Evolutionary conservation across 2,113 vertebrate genomes (phyloP).

Genomic region (Phycodurus eques): DNA sequence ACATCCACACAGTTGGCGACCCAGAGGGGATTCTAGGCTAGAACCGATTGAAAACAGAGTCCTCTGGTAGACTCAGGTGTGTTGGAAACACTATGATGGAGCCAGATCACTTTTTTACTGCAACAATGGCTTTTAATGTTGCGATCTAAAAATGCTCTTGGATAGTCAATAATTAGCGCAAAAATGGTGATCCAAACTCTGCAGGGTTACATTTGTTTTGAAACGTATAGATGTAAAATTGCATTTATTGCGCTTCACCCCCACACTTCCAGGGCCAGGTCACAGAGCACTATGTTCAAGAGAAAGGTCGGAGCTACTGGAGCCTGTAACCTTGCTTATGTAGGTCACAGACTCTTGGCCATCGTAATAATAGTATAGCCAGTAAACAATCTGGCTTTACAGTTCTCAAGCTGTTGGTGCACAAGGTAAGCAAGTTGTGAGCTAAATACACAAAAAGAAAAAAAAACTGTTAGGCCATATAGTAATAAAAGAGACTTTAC

Average conservation of each 20-base stretch:
- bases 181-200: constrained; percentile 19
- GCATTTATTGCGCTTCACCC: constrained; percentile 21
- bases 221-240: constrained; percentile 7
- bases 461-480: neutral
- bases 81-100: constrained; percentile 47
- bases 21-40: constrained; percentile 34
- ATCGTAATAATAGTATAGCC: neutral
- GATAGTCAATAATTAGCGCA: constrained; percentile 20
- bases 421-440: neutral
- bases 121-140: constrained; percentile 38
- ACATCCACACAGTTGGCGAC: constrained; percentile 7
- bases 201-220: constrained; percentile 17
- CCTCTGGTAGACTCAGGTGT: constrained; percentile 35
- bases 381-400: neutral
- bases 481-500: constrained; percentile 10
- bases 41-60: constrained; percentile 35
- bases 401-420: neutral
- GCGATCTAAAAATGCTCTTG: constrained; percentile 10
- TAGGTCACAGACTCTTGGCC: constrained; percentile 4
- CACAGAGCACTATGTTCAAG: neutral
- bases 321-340: constrained; percentile 4
- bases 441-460: neutral
- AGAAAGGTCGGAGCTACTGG: constrained; percentile 11
- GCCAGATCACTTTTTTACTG: constrained; percentile 43
- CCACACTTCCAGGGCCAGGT: neutral